Evolutionary conservation across 2,797 vertebrate species (phyloP), one percentile per base, ranked within the genome.

Genomic region (Labeo calbasu): DNA sequence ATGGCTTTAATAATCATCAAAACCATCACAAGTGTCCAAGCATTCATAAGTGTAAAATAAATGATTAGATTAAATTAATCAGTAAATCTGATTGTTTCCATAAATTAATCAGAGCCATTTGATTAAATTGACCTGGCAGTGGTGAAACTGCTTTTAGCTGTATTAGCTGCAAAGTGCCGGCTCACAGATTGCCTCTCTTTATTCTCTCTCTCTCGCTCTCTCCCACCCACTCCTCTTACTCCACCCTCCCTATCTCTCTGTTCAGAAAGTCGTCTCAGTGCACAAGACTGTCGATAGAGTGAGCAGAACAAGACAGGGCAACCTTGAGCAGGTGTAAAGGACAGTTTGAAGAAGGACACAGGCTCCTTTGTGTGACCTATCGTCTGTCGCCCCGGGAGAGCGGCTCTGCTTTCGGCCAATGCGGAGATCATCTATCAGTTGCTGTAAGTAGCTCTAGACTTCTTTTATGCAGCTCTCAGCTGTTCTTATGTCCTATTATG

Each of bases 201-300:
- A 1, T 14, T 73, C 73, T 81, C 77, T 75, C 75, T 82, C 66
- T 53, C 32, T 84, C 72, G 32, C 13, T 68, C 63, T 63, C 48
- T 28, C 77, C 55, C 65, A 71, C 48, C 48, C 36, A 32, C 61
- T 55, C 53, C 61, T 43, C 70, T 75, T 72, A 71, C 50, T 65
- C 78, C 59, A 43, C 50, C 79, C 77, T 23, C 28, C 77, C 79
- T 85, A 88, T 72, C 85, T 85, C 85, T 85, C 87, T 53, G 0
- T 79, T 87, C 83, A 84, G 84, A 57, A 87, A 86, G 77, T 79
- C 61, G 72, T 89, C 79, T 84, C 63, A 73, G 63, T 84, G 69
- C 65, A 68, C 21, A 28, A 28, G 77, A 76, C 63, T 61, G 50
- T 79, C 40, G 51, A 80, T 25, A 72, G 82, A 72, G 51, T 80